These are phyloP conservation scores for Enteromius trimaculatus DNA, from an alignment of 2,797 vertebrate species.

Conservation along the genomic window DNA sequence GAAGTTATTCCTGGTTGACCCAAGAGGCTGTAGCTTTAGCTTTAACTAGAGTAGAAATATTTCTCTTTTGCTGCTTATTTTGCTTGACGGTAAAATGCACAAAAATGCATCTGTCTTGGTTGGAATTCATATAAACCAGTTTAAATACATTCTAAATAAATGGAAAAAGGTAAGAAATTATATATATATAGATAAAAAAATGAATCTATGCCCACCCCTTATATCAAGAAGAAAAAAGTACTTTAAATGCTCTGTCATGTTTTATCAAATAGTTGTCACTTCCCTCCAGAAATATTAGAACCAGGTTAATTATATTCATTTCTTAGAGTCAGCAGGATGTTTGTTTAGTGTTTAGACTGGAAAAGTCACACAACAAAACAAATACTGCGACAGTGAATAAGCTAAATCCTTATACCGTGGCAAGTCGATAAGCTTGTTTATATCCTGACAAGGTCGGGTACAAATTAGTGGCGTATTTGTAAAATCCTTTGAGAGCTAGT, in stretches of 20 bases:
- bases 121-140: background rate
- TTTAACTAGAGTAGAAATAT: background rate
- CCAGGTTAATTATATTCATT: background rate
- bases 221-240: background rate
- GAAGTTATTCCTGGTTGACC: background rate
- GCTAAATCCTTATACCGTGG: conserved; percentile 3
- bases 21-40: background rate
- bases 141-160: background rate
- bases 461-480: conserved; percentile 35
- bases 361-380: background rate
- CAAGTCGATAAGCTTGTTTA: conserved; percentile 28
- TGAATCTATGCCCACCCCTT: no score
- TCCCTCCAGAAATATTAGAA: background rate
- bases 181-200: no score
- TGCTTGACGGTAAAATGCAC: background rate
- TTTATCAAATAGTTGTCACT: background rate
- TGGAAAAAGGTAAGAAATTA: background rate
- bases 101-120: background rate
- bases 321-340: background rate
- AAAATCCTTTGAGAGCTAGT: conserved; percentile 29
- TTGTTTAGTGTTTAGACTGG: conserved; percentile 8
- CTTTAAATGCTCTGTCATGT: background rate
- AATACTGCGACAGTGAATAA: conserved; percentile 11
- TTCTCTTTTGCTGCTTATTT: background rate
- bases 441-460: conserved; percentile 29